These are phyloP conservation scores for Cataglyphis altisquamis DNA, from an alignment of 2,888 invertebrate genomes.

Conservation along the genomic window DNA sequence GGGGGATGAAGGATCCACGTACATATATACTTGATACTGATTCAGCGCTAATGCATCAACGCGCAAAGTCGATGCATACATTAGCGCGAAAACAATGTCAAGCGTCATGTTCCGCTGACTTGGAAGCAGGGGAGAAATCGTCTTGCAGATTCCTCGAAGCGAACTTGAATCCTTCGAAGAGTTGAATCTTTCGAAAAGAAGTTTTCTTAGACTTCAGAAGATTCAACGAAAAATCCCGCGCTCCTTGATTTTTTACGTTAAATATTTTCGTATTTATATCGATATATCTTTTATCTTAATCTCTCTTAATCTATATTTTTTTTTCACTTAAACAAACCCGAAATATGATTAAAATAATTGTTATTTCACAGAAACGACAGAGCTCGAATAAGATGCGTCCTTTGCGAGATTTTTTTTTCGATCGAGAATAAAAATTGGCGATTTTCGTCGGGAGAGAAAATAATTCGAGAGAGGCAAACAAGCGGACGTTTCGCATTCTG, in stretches of 20 bases:
- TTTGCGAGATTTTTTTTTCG: too few relatives aligned
- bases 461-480: background rate
- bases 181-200: background rate
- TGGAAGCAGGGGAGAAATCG: background rate
- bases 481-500: slow-evolving; percentile 17
- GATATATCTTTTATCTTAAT: background rate
- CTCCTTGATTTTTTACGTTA: background rate
- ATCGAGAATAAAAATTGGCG: background rate
- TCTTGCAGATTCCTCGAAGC: background rate
- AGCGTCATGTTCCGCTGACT: background rate
- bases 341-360: slow-evolving; percentile 7
- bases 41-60: background rate
- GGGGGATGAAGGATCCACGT: background rate
- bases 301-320: background rate
- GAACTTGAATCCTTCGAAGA: background rate
- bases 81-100: slow-evolving; percentile 16
- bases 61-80: background rate
- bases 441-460: slow-evolving; percentile 32
- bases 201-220: too few relatives aligned
- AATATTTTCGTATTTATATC: background rate
- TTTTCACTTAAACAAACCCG: background rate
- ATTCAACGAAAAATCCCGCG: background rate
- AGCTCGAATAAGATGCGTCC: background rate
- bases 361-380: background rate
- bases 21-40: background rate